phyloP scores from a whole-genome alignment of 2,888 invertebrate species.

The Pycnomerus fuliginosus region DNA sequence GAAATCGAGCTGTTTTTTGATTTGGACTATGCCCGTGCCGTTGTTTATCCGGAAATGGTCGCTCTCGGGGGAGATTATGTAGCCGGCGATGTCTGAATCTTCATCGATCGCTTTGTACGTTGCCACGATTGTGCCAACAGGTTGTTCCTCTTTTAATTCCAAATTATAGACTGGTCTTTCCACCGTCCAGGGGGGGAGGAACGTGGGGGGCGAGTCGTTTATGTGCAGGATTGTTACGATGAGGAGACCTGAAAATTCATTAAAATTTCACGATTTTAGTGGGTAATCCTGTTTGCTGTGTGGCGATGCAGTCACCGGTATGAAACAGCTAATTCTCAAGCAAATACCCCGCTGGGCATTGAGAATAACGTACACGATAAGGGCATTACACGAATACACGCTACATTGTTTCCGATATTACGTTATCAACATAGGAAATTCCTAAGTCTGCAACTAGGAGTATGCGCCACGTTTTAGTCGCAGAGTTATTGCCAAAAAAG shows the following conservation, averaged over 20 bases:
- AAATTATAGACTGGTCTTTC: slow-evolving; percentile 64
- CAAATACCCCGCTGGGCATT: no score
- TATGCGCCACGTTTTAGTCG: no score
- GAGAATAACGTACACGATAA: no score
- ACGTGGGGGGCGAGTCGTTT: slow-evolving; percentile 69
- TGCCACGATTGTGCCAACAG: slow-evolving; percentile 72
- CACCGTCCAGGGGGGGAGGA: slow-evolving; percentile 70
- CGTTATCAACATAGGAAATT: no score
- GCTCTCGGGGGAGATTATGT: slow-evolving; percentile 67
- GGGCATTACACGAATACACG: no score
- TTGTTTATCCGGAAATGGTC: slow-evolving; percentile 80
- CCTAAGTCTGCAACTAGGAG: no score
- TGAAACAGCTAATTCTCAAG: no score
- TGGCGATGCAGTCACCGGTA: no score
- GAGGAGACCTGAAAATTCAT: slow-evolving; percentile 65
- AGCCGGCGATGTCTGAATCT: slow-evolving; percentile 80
- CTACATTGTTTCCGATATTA: no score
- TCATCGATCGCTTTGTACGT: slow-evolving; percentile 78
- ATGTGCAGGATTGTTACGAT: slow-evolving; percentile 71
- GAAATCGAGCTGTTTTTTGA: slow-evolving; percentile 78
- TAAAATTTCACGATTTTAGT: no score
- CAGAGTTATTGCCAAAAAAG: no score
- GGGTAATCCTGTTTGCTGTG: no score
- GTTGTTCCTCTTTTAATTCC: slow-evolving; percentile 79
- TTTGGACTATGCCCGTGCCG: slow-evolving; percentile 76